Conservation (phyloP, 1,140 invertebrate species). For the Drosophila ohnishii region DNA sequence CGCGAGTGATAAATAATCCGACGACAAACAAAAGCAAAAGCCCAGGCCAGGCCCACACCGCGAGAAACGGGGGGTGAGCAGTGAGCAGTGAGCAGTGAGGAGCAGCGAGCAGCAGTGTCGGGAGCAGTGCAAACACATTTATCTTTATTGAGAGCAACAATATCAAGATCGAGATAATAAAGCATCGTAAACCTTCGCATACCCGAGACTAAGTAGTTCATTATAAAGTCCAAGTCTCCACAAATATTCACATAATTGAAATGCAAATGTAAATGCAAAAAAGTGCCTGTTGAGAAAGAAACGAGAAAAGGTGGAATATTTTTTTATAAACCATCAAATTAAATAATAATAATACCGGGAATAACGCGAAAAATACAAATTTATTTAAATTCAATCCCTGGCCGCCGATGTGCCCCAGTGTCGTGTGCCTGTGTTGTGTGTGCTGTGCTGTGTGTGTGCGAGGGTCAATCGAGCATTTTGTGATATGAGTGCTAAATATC, state of each 20-base stretch:
- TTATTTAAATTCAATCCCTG: slow-evolving; percentile 51
- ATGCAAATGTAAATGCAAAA: slow-evolving; percentile 56
- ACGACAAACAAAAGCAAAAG: slow-evolving; percentile 44
- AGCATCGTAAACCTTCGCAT: slow-evolving; percentile 54
- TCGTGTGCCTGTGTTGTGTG: slow-evolving; percentile 12
- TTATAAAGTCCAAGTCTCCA: slow-evolving; percentile 36
- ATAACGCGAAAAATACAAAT: slow-evolving; percentile 23
- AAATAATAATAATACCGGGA: slow-evolving; percentile 26
- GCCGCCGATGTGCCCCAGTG: slow-evolving; percentile 43
- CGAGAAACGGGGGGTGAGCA: slow-evolving; percentile 24
- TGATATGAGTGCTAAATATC: slow-evolving; percentile 83
- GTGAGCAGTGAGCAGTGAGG: neutral
- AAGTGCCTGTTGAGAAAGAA: slow-evolving; percentile 36
- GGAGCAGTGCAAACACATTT: slow-evolving; percentile 64
- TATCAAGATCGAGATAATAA: slow-evolving; percentile 61
- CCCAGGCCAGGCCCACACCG: slow-evolving; percentile 23
- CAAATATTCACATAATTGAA: slow-evolving; percentile 43
- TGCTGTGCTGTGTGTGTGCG: slow-evolving; percentile 16
- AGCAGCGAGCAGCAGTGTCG: slow-evolving; percentile 5
- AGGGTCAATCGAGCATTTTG: slow-evolving; percentile 53
- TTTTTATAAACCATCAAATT: slow-evolving; percentile 30
- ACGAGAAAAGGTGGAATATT: slow-evolving; percentile 18
- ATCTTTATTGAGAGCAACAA: slow-evolving; percentile 66
- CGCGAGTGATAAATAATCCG: slow-evolving; percentile 63
- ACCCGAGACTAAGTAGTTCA: slow-evolving; percentile 46